Conservation (phyloP, 2,888 invertebrate species). For the Drosophila birchii region DNA sequence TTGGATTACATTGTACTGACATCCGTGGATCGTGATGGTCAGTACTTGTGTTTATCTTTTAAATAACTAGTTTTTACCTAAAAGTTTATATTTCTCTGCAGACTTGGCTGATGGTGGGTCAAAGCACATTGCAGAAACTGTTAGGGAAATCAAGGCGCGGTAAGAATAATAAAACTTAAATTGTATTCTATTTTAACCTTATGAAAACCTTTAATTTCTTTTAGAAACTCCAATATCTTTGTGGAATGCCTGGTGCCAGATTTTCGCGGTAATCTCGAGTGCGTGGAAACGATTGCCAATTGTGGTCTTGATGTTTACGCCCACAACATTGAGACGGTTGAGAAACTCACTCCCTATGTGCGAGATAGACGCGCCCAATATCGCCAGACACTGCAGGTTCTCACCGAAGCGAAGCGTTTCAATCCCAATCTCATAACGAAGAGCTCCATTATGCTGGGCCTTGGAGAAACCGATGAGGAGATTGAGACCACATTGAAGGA, state of each 20-base stretch:
- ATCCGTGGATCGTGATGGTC: slow-evolving; percentile 98
- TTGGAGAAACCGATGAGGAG: slow-evolving; percentile 95
- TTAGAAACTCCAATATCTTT: slow-evolving; percentile 91
- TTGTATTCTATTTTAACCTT: no score
- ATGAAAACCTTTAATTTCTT: slow-evolving; percentile 27
- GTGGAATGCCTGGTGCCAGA: slow-evolving; percentile 99
- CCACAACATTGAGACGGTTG: slow-evolving; percentile 99
- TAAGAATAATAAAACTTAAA: slow-evolving; percentile 21
- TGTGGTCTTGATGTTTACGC: slow-evolving; percentile 98
- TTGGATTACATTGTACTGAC: slow-evolving; percentile 98
- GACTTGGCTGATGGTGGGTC: slow-evolving; percentile 98
- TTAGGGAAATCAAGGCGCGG: slow-evolving; percentile 92
- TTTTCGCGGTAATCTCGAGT: slow-evolving; percentile 92
- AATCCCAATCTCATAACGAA: slow-evolving; percentile 96
- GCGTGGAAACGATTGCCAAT: slow-evolving; percentile 90
- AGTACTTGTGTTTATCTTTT: neutral
- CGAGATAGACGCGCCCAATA: slow-evolving; percentile 97
- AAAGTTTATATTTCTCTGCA: slow-evolving; percentile 77
- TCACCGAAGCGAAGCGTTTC: slow-evolving; percentile 92
- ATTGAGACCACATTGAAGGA: slow-evolving; percentile 94
- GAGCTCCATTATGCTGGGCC: slow-evolving; percentile 98
- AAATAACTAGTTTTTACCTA: neutral
- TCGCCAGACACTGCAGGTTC: slow-evolving; percentile 93
- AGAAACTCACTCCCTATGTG: slow-evolving; percentile 94
- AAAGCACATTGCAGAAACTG: slow-evolving; percentile 96